These are phyloP conservation scores for Diprion similis DNA, from an alignment of 1,140 invertebrate species.

Conservation along the genomic window DNA sequence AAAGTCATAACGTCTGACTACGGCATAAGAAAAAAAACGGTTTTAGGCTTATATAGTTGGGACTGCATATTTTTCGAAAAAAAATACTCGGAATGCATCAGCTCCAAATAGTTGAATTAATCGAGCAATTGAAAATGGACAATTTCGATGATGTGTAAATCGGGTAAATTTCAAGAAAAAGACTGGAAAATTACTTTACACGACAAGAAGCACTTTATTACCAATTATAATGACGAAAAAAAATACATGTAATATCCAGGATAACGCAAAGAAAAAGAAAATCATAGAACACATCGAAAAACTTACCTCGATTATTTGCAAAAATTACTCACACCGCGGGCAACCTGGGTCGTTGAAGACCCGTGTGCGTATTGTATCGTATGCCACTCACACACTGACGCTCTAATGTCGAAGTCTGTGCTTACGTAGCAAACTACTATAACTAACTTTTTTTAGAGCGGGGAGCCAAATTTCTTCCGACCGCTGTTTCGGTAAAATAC, in stretches of 20 bases:
- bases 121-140: background rate
- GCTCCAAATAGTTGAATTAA: background rate
- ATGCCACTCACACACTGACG: background rate
- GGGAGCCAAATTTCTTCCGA: background rate
- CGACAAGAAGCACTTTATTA: background rate
- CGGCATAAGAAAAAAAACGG: background rate
- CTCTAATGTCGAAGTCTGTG: background rate
- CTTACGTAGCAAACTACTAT: background rate
- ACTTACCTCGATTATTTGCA: background rate
- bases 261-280: background rate
- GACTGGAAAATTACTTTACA: too few species aligned
- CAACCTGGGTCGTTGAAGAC: slow-evolving; percentile 2
- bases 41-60: background rate
- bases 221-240: too few species aligned
- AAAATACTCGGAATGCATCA: background rate
- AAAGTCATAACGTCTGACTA: too few species aligned
- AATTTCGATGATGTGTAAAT: background rate
- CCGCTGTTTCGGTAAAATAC: too few species aligned
- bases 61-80: background rate
- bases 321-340: background rate
- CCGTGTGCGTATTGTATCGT: background rate
- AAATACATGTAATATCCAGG: background rate
- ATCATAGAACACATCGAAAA: background rate
- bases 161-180: slow-evolving; percentile 2
- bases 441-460: background rate